phyloP scores from a whole-genome alignment of 2,888 invertebrate species.

The Muschampia plurimacula region DNA sequence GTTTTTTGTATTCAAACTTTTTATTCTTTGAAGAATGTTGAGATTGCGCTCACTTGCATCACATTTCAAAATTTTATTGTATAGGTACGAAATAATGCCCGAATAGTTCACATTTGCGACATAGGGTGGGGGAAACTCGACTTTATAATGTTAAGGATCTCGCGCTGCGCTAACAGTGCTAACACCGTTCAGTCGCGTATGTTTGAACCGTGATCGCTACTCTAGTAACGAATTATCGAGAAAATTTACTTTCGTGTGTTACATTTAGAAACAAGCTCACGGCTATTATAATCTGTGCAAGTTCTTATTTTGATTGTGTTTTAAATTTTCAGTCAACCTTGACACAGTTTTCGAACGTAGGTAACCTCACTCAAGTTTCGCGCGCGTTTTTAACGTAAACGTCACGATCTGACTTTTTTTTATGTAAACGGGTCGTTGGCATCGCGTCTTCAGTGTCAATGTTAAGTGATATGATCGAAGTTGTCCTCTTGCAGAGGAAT shows the following conservation, averaged over 20 bases:
- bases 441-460: conserved; percentile 7
- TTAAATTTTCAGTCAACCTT: conserved; percentile 6
- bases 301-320: not conserved
- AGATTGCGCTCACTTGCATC: not conserved
- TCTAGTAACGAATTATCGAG: conserved; percentile 3
- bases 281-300: not conserved
- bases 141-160: conserved; percentile 67
- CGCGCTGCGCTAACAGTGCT: conserved; percentile 36
- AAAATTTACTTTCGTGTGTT: not conserved
- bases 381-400: conserved; percentile 18
- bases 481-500: conserved; percentile 23
- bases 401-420: conserved; percentile 12
- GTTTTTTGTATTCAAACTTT: no score
- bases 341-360: conserved; percentile 5
- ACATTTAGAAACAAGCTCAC: not conserved
- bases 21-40: not conserved
- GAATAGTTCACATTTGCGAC: conserved; percentile 1
- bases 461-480: conserved; percentile 25
- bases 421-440: conserved; percentile 19
- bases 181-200: conserved; percentile 53
- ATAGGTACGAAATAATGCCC: conserved; percentile 5
- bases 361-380: conserved; percentile 5
- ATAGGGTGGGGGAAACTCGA: conserved; percentile 57
- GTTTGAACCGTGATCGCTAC: conserved; percentile 52
- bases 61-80: not conserved